phyloP scores from a whole-genome alignment of 2,888 invertebrate species.

The Eilema griseolum region DNA sequence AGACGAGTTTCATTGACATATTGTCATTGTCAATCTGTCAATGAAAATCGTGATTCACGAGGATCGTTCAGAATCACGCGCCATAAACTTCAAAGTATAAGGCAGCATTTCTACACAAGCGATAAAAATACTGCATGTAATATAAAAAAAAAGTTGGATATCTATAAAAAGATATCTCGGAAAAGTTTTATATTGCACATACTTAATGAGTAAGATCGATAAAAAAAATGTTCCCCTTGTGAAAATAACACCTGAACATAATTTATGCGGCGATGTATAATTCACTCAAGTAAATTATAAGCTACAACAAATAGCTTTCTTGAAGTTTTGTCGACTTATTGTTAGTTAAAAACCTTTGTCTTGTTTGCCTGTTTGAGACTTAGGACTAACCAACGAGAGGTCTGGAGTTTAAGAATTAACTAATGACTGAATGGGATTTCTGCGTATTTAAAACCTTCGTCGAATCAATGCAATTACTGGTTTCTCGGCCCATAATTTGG shows the following conservation, averaged over 20 bases:
- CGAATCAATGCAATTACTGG: not conserved
- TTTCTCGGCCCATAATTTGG: not conserved
- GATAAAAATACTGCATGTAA: conserved; percentile 16
- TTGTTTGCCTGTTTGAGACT: not conserved
- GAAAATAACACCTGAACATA: conserved; percentile 39
- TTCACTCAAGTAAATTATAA: conserved; percentile 16
- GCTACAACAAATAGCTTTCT: conserved; percentile 30
- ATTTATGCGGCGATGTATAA: conserved; percentile 14
- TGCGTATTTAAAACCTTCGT: not conserved
- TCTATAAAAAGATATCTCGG: conserved; percentile 26
- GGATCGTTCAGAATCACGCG: no score
- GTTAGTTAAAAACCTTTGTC: conserved; percentile 8
- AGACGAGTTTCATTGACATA: no score
- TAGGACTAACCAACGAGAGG: not conserved
- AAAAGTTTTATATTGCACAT: conserved; percentile 47
- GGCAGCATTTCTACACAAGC: conserved; percentile 34
- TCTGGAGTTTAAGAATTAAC: not conserved
- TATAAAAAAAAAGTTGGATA: conserved; percentile 13
- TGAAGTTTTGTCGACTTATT: not conserved
- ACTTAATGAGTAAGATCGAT: conserved; percentile 27
- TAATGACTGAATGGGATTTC: not conserved
- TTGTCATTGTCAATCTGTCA: no score
- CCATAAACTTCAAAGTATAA: conserved; percentile 32
- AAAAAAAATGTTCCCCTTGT: conserved; percentile 26
- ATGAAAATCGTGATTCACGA: no score